These are phyloP conservation scores for Macroglossus sobrinus DNA, from an alignment of 2,113 vertebrate genomes.

Conservation along the genomic window DNA sequence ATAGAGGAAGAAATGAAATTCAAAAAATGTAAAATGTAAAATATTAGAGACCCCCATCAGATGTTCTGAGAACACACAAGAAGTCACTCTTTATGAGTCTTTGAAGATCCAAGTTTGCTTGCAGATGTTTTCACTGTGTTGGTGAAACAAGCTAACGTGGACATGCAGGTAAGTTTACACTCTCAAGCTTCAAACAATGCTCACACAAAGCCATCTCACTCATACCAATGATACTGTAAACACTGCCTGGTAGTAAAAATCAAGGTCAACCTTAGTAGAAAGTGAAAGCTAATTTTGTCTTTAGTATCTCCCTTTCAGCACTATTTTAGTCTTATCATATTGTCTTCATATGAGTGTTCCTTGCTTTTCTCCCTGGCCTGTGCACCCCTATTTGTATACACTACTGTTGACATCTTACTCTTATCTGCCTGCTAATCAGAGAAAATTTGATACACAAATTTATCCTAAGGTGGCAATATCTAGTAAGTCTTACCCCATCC, in stretches of 20 bases:
- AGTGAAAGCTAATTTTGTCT: neutral
- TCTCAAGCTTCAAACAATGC: neutral
- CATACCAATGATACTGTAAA: neutral
- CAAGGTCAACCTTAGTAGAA: neutral
- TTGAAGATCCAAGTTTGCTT: neutral
- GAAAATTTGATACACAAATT: neutral
- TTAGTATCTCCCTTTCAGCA: neutral
- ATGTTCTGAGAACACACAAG: neutral
- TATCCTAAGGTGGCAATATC: neutral
- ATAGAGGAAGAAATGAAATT: neutral
- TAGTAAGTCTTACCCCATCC: neutral
- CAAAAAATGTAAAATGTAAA: neutral
- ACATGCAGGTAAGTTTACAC: conserved; percentile 30
- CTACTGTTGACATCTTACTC: neutral
- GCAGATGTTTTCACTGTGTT: neutral
- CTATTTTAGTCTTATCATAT: neutral
- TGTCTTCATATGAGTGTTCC: neutral
- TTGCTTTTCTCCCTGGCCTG: neutral
- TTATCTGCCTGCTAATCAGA: neutral
- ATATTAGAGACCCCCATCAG: neutral
- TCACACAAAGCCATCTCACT: neutral
- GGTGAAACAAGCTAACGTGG: neutral
- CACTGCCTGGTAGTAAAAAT: neutral
- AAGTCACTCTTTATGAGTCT: neutral
- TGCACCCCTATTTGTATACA: neutral